Conservation (phyloP, 1,140 invertebrate genomes). For the Watersipora subatra region DNA sequence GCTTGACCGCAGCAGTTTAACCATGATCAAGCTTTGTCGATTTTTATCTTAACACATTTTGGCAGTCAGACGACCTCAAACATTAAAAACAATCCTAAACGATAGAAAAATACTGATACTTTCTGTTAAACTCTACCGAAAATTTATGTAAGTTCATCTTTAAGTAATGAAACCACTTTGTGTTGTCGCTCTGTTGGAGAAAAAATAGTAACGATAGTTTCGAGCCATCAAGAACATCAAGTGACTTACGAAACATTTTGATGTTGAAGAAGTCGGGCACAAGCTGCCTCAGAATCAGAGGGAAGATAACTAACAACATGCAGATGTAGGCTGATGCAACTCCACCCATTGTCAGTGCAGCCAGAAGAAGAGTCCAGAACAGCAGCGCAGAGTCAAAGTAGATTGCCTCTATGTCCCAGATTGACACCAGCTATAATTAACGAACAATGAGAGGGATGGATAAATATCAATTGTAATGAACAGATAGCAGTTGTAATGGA, state of each 20-base stretch:
- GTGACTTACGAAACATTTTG: not conserved
- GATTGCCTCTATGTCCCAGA: constrained; percentile 47
- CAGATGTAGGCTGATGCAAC: constrained; percentile 55
- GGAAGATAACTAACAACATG: constrained; percentile 50
- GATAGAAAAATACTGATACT: no score
- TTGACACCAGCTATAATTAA: constrained; percentile 37
- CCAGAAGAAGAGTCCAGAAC: constrained; percentile 48
- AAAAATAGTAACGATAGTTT: no score
- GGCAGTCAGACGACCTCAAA: no score
- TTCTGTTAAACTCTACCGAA: no score
- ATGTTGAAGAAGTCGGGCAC: not conserved
- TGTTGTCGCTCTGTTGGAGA: no score
- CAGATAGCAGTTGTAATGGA: not conserved
- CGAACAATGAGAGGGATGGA: constrained; percentile 18
- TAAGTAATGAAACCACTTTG: no score
- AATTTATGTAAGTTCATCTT: no score
- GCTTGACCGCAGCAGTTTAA: no score
- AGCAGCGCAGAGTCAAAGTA: constrained; percentile 51
- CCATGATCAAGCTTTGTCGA: no score
- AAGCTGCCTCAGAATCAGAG: constrained; percentile 5
- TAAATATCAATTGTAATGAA: not conserved
- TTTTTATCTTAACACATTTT: no score
- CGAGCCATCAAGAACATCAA: no score
- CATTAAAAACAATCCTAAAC: no score
- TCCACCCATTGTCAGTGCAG: constrained; percentile 44